These are phyloP conservation scores for Pristiophorus japonicus DNA, from an alignment of 2,113 vertebrate genomes.

Conservation along the genomic window DNA sequence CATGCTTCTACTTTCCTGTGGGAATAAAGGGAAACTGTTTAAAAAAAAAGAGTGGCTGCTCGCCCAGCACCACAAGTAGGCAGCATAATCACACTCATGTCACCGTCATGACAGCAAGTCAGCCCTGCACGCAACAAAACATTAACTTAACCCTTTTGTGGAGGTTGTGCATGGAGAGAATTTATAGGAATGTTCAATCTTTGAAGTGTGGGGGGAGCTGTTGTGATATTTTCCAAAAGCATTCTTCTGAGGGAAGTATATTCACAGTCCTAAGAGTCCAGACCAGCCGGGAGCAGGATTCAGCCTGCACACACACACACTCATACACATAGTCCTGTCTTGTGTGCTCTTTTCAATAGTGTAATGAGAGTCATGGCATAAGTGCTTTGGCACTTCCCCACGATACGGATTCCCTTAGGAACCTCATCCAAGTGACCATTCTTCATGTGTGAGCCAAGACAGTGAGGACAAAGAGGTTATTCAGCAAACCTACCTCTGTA, in stretches of 20 bases:
- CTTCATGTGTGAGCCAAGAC: background rate
- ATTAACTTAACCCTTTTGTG: background rate
- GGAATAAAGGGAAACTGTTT: background rate
- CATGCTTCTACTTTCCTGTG: conserved; percentile 7
- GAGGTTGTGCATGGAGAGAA: background rate
- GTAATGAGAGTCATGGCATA: no score
- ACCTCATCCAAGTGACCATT: background rate
- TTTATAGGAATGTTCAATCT: background rate
- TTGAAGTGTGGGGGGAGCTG: background rate
- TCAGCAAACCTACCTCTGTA: no score
- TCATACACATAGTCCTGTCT: no score
- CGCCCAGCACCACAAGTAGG: conserved; percentile 14
- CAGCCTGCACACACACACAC: no score
- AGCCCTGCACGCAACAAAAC: background rate
- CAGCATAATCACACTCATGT: conserved; percentile 14
- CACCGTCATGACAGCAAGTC: background rate
- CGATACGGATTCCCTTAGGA: no score
- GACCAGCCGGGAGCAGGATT: background rate
- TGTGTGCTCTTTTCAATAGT: no score
- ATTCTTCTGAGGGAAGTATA: background rate
- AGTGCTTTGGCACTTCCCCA: no score
- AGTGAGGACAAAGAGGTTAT: background rate
- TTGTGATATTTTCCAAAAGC: conserved; percentile 2
- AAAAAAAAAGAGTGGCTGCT: background rate
- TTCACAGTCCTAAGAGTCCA: background rate